A percentile compares a stretch with the other conserved stretches of the same genome.
These are phyloP conservation scores for Hippoglossus stenolepis DNA, from an alignment of 2,113 vertebrate genomes.

Conservation along the genomic window DNA sequence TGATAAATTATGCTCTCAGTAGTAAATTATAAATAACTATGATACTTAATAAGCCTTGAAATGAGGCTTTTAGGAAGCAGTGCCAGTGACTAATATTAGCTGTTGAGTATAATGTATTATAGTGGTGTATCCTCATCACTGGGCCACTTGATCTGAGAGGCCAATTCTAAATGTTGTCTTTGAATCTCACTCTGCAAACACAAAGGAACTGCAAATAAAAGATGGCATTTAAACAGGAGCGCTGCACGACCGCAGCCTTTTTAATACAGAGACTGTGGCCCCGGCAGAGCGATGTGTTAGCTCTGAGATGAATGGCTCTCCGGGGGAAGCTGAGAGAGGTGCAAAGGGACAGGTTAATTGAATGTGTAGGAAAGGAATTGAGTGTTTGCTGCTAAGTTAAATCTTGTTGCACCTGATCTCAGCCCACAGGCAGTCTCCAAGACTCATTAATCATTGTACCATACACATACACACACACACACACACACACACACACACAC, in stretches of 20 bases:
- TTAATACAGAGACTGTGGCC: neutral
- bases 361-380: slow-evolving; percentile 77
- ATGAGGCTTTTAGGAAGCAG: neutral
- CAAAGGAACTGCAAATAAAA: slow-evolving; percentile 58
- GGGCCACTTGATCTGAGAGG: slow-evolving; percentile 24
- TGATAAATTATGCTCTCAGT: slow-evolving; percentile 10
- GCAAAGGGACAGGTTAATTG: slow-evolving; percentile 75
- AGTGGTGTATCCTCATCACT: neutral
- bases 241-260: neutral
- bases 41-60: neutral
- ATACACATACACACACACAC: slow-evolving; percentile 23
- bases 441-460: slow-evolving; percentile 76
- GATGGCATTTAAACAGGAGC: slow-evolving; percentile 13
- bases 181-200: slow-evolving; percentile 33
- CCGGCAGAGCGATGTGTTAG: slow-evolving; percentile 33
- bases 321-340: slow-evolving; percentile 44
- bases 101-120: neutral
- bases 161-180: slow-evolving; percentile 36
- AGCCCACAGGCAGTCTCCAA: slow-evolving; percentile 67
- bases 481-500: neutral
- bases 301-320: slow-evolving; percentile 65
- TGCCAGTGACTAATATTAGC: neutral
- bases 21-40: slow-evolving; percentile 11
- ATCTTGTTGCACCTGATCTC: slow-evolving; percentile 79
- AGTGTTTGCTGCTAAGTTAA: slow-evolving; percentile 77